Evolutionary conservation across 1,140 invertebrate species (phyloP), one percentile per base, ranked within the genome.

Genomic region (Doryteuthis pealeii): DNA sequence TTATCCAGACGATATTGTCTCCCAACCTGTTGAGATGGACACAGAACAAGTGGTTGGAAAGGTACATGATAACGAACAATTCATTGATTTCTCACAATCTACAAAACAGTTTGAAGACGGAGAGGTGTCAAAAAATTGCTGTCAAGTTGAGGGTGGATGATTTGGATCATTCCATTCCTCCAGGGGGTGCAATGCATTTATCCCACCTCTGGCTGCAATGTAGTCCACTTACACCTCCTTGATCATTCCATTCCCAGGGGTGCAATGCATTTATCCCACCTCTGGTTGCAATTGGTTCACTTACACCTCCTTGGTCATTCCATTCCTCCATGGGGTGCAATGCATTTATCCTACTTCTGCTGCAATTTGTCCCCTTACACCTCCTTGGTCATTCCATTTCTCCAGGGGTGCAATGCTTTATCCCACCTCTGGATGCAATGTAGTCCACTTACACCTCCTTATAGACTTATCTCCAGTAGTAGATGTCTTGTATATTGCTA

Each of bases 1-100:
- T 84, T 96, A 95, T 86, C 82, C 85, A 6, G 83, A 85, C 31
- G 84, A 87, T 65, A 79, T 84, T 22, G 82, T 83, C 18, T 83
- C 84, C 15, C 79, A 82, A 74, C 74, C 80, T 10, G 79, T 83
- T 40, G 79, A 76, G n/a, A 66, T 77, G 10, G 76, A 70, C 18
- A 62, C 68, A 12, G 79, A 81, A 30, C 72, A 76, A 30, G 80
- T 84, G 68, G 82, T 84, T 15, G 84, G 75, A 79, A 83, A 69
- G 81, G 82, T 40, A 78, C 85, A 69, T 70, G 88, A 83, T 76
- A 81, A 80, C 74, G 81, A 85, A 72, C 72, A 80, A 35, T 33
- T 85, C n/a, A 78, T 86, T 22, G 83, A 86, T 72, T 75, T 85
- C 12, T 77, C 82, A 3, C 62, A 80, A 33, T 79, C 77, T 15